A percentile compares a stretch with the other conserved stretches of the same genome.
Conservation (phyloP, 2,113 vertebrate genomes). For the Psettodes erumei region DNA sequence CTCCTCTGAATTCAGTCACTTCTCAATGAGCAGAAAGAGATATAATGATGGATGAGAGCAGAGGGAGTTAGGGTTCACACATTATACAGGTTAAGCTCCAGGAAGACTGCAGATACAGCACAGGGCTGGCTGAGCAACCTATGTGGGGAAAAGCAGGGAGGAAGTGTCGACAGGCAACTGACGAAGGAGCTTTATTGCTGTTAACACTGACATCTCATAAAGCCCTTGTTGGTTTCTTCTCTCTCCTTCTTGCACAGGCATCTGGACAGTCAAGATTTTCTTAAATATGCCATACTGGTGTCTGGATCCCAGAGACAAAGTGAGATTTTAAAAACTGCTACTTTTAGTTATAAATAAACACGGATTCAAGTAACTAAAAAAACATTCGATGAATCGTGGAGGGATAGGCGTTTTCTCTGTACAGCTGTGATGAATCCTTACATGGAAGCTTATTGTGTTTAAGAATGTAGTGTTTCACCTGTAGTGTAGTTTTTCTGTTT, state of each 20-base stretch:
- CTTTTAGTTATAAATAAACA: slow-evolving; percentile 64
- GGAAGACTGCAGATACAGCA: slow-evolving; percentile 57
- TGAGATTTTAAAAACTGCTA: slow-evolving; percentile 45
- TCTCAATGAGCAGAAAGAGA: slow-evolving; percentile 31
- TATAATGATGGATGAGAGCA: neutral
- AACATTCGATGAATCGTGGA: slow-evolving; percentile 54
- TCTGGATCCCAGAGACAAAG: slow-evolving; percentile 8
- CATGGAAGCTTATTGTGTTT: slow-evolving; percentile 22
- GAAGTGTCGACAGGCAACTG: slow-evolving; percentile 14
- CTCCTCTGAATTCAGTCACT: slow-evolving; percentile 35
- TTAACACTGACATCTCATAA: slow-evolving; percentile 70
- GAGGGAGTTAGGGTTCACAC: neutral
- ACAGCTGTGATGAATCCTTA: slow-evolving; percentile 17
- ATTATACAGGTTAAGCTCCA: slow-evolving; percentile 12
- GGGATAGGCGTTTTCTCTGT: neutral
- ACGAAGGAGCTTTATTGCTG: slow-evolving; percentile 64
- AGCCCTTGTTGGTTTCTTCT: slow-evolving; percentile 69
- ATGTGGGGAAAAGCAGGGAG: slow-evolving; percentile 11
- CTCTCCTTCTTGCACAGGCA: slow-evolving; percentile 35
- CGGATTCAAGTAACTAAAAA: slow-evolving; percentile 74
- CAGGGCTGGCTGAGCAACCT: neutral
- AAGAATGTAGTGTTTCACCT: slow-evolving; percentile 52
- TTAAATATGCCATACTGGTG: slow-evolving; percentile 11
- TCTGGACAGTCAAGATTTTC: slow-evolving; percentile 47
- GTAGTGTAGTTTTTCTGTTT: neutral